Evolutionary conservation across 1,140 invertebrate species (phyloP), one percentile per base, ranked within the genome.

Genomic region (Melanaphis sacchari): DNA sequence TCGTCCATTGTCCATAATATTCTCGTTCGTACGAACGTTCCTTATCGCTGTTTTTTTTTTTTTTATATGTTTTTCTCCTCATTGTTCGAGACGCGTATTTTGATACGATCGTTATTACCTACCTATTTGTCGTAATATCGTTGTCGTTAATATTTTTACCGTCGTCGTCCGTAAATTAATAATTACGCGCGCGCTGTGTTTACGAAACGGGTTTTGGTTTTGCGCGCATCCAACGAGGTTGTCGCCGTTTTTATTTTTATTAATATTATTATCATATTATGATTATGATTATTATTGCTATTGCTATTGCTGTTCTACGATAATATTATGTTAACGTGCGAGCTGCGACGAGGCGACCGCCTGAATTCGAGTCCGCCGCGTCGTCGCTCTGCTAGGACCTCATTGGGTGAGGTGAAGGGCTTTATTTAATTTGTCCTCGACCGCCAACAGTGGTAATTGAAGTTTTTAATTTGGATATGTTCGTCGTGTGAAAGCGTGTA

Each of bases 361-460:
- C 31, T 24, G 9, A 66, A 43, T 43, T 40, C 54, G 54, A 36
- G 24, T 15, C 18, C 40, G 90, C 26, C 22, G 31, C 54, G 38
- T n/a, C 46, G 46, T 21, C 46, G 7, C 22, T 9, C 22, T 9
- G 38, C 1, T 31, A 81, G 90, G 59, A 91, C 31, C 66, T 43
- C 38, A 9, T 7, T 81, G 76, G 91, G 66, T 36, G 59, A 82
- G 40, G 76, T 82, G 91, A 49, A 92, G 91, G 66, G 91, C 24
- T 92, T 82, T 81, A 81, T 92, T 92, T 49, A 92, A 92, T 92
- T 82, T 92, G n/a, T 43, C 66, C 66, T 92, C 91, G 66, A 49
- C 31, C 40, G 38, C 22, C 36, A 38, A 54, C 26, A 76, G 26
- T 31, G 76, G 11, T 76, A 31, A 91, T 76, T 76, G 59, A 31